Percentiles rank a stretch among this genome's conserved stretches.
These are phyloP conservation scores for Argynnis bischoffii DNA, from an alignment of 2,888 invertebrate genomes.

Conservation along the genomic window DNA sequence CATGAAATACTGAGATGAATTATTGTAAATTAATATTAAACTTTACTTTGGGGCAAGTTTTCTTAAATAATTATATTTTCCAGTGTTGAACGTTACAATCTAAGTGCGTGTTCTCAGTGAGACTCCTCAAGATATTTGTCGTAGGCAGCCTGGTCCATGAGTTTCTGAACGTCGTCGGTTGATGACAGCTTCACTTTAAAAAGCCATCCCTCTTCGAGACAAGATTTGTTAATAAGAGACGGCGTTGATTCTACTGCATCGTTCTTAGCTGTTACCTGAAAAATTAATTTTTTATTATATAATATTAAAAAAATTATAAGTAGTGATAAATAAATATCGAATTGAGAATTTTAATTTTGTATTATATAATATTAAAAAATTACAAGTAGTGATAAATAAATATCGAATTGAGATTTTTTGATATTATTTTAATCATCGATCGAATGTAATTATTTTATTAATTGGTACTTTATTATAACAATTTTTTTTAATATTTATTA, in stretches of 20 bases:
- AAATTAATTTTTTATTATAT: not conserved
- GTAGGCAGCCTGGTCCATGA: conserved; percentile 90
- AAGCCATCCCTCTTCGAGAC: conserved; percentile 93
- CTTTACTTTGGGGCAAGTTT: no score
- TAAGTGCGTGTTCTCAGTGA: conserved; percentile 48
- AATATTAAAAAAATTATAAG: no score
- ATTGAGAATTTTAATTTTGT: not conserved
- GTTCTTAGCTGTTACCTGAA: conserved; percentile 88
- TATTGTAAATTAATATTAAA: no score
- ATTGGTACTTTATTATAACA: no score
- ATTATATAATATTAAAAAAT: no score
- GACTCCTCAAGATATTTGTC: conserved; percentile 79
- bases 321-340: no score
- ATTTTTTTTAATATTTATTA: no score
- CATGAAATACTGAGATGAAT: no score
- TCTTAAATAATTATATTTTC: not conserved
- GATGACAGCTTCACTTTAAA: conserved; percentile 88
- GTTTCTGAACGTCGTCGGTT: conserved; percentile 83
- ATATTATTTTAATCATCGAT: no score
- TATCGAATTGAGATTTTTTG: no score
- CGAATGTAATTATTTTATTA: no score
- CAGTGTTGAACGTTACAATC: conserved; percentile 2
- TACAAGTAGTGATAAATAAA: no score
- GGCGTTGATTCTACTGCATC: conserved; percentile 87
- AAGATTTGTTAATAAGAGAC: conserved; percentile 90